Base-by-base conservation (phyloP, 2,113 vertebrate genomes). In the Kryptolebias marmoratus region DNA sequence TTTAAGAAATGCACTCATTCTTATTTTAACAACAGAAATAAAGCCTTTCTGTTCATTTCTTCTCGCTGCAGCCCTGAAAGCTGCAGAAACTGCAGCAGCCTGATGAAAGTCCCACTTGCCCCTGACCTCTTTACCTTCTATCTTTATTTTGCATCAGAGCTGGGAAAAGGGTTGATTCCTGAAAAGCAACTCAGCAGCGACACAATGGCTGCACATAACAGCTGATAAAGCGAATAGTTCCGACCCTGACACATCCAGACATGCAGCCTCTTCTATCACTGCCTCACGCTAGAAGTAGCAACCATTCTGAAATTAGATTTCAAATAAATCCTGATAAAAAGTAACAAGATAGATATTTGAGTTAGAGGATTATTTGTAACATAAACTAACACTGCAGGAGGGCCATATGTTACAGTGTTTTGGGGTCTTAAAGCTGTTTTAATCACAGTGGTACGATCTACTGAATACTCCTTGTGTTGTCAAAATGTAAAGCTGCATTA, bases 401-500 rank as follows among this genome's bases (percentile, higher is more conserved):
- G 32, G 4, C 45, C 28, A 10, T 4, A n/a, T 0, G 22, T 18
- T 0, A 14, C 1, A 14, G 8, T 45, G 12, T 14, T 47, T 30
- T 2, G 5, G n/a, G 22, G 22, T 54, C 22, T 42, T 22, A 11
- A 52, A 64, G 44, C 18, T 11, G 31, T 50, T 15, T 18, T 2
- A 52, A 39, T 1, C 27, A 8, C 64, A n/a, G 27, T 44, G 32
- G 31, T 2, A 18, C 28, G 39, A 11, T 39, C 48, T 66, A 55
- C 22, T 36, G 36, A 36, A 36, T 27, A 67, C 31, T 18, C 60
- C 64, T 18, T 36, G 50, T 78, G 75, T 87, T 87, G 75, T 76
- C 67, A 72, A 80, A 74, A 48, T 60, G 82, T 13, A 90, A 91
- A 88, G 79, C 71, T 54, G 82, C 44, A n/a, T 74, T 91, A 91